Evolutionary conservation across 2,888 invertebrate genomes (phyloP), one percentile per base, ranked within the genome.

Genomic region (Ectobius pallidus): DNA sequence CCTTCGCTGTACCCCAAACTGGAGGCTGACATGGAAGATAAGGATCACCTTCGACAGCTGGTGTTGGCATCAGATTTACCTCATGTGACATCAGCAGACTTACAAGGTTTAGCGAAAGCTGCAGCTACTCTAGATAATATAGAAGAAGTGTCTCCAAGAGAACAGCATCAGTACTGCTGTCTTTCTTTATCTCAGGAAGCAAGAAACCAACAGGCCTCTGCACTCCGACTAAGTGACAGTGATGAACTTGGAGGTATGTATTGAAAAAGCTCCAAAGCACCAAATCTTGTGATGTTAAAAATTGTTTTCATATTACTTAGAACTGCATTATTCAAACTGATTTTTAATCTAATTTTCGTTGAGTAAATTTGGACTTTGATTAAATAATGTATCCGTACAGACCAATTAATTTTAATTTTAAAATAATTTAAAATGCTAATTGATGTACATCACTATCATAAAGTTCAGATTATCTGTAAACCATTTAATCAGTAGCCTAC

Each of bases 1-100:
- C 32, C 70, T 16, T 20, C 52, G 6, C 65, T 68, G 44, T 72
- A 72, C 30, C 68, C 72, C 16, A 70, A 69, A 22, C 22, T 70
- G 39, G 63, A 42, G 2, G 22, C 73, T 7, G 75, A 74, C 30
- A 75, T 74, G 46, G 73, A 74, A 16, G 85, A 81, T 79, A 81
- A 81, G 16, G 91, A 92, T 82, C 90, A 89, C 16, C 80, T 92
- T 25, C 84, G 88, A 44, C 90, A 91, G 78, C 82, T 92, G 30
- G 86, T 92, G 27, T 79, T 87, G 7, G 83, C 88, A 77, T 85
- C 88, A 0, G 87, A 89, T 76, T 83, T 82, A 30, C 70, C 70
- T 44, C 62, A 69, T 27, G 22, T 69, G 30, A 25, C 25, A 22
- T 27, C 32, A 42, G 20, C 61, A 9, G 61, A 73, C 22, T 11